phyloP scores from a whole-genome alignment of 2,888 invertebrate species.

The Melitaea athalia region DNA sequence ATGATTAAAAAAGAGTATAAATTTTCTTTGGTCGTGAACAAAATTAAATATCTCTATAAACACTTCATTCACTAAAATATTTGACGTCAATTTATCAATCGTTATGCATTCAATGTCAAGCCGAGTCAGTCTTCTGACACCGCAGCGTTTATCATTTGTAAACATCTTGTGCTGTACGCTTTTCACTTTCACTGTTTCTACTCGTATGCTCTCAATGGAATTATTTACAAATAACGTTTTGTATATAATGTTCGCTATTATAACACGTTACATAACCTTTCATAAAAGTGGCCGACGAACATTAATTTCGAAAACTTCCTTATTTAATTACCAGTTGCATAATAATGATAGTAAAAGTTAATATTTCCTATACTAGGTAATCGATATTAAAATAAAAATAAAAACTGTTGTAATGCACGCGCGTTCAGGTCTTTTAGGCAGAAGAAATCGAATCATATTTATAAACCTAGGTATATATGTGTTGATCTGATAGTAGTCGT shows the following conservation, averaged over 20 bases:
- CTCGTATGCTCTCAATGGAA: conserved; percentile 14
- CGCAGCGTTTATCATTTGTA: conserved; percentile 17
- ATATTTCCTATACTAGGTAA: background rate
- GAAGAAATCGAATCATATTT: no score
- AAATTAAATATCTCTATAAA: background rate
- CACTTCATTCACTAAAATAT: background rate
- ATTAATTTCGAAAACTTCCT: background rate
- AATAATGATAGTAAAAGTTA: conserved; percentile 1
- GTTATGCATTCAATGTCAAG: conserved; percentile 7
- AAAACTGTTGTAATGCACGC: background rate
- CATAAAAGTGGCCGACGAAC: background rate
- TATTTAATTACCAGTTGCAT: background rate
- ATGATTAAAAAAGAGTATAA: background rate
- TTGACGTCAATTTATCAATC: conserved; percentile 5
- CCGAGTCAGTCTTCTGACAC: conserved; percentile 8
- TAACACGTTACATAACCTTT: background rate
- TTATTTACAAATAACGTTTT: background rate
- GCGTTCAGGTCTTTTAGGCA: no score
- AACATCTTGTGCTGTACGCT: conserved; percentile 17
- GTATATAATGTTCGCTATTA: background rate
- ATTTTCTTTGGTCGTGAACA: background rate
- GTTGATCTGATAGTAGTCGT: no score
- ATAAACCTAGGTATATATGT: no score
- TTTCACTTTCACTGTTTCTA: conserved; percentile 24
- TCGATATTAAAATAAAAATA: background rate